Evolutionary conservation across 2,797 vertebrate genomes (phyloP), one percentile per base, ranked within the genome.

Genomic region (Protosalanx chinensis): DNA sequence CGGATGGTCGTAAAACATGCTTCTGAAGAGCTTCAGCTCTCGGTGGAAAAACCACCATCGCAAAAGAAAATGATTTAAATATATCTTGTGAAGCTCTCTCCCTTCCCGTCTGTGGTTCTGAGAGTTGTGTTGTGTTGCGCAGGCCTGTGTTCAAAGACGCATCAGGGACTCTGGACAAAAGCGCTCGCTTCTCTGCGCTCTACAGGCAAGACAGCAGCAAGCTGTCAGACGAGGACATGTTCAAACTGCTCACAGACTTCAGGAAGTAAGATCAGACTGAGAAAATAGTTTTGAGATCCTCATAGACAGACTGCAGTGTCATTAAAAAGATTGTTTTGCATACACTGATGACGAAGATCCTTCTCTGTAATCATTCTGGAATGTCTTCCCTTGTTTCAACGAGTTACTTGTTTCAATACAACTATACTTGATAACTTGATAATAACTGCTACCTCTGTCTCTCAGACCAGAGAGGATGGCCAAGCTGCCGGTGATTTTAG

Each of bases 161-260:
- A 1, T 95, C 94, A 20, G 96, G 98, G 87, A 95, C 92, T 59
- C 87, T 99, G 86, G 97, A 99, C 90, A 97, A 96, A 92, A 93
- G 84, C 53, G 86, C 93, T 84, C 92, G 95, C 32, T 99, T 99
- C 92, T 97, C 96, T 27, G 86, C 96, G 64, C 91, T 99, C 59
- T 99, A 96, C 91, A 92, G 94, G 74, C 97, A 99, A 86, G 97
- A 99, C 87, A 97, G 96, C 92, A 97, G 94, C 88, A 99, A 96
- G 82, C 92, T 99, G 73, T 98, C 96, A 32, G 96, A 99, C 23
- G 97, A 99, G 49, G 96, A 99, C 85, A 94, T 98, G 94, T 92
- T 99, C 81, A 99, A 97, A 86, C 90, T 97, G 41, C 93, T 99
- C 6, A 91, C 94, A 0, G 98, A 99, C 90, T 98, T 98, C 83